Conservation (phyloP, 1,140 invertebrate genomes). For the Bacillus rossius region DNA sequence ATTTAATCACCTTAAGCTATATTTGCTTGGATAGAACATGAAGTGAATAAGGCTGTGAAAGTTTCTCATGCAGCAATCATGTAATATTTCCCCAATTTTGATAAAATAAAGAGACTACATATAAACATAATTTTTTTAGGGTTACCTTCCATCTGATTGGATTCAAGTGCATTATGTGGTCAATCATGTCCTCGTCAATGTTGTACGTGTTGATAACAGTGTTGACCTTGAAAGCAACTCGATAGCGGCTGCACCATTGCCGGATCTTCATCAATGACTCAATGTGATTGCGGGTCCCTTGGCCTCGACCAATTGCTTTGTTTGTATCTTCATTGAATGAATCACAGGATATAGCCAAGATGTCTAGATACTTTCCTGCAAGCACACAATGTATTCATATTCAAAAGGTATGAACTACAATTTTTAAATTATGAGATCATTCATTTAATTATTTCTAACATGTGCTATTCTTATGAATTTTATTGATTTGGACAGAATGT, state of each 20-base stretch:
- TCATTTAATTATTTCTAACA: too few relatives aligned
- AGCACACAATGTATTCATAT: not conserved
- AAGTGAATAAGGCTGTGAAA: too few relatives aligned
- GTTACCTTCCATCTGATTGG: slow-evolving; percentile 43
- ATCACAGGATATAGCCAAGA: slow-evolving; percentile 43
- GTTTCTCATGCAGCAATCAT: too few relatives aligned
- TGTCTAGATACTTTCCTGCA: slow-evolving; percentile 34
- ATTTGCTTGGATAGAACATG: too few relatives aligned
- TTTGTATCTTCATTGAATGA: slow-evolving; percentile 42
- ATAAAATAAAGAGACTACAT: too few relatives aligned
- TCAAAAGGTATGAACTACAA: too few relatives aligned
- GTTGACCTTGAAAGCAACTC: slow-evolving; percentile 47
- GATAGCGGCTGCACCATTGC: slow-evolving; percentile 40
- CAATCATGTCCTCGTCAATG: slow-evolving; percentile 42
- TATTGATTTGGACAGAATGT: too few relatives aligned
- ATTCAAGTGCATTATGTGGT: slow-evolving; percentile 36
- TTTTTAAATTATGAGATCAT: too few relatives aligned
- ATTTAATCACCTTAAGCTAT: too few relatives aligned
- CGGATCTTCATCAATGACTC: slow-evolving; percentile 37
- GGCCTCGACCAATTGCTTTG: slow-evolving; percentile 38
- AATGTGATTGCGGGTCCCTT: slow-evolving; percentile 39
- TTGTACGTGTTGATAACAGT: slow-evolving; percentile 48
- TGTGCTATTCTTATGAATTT: too few relatives aligned
- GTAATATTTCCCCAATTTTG: too few relatives aligned
- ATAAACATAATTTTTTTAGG: too few relatives aligned